phyloP scores from a whole-genome alignment of 2,797 vertebrate genomes.

The Macrochelys suwanniensis region DNA sequence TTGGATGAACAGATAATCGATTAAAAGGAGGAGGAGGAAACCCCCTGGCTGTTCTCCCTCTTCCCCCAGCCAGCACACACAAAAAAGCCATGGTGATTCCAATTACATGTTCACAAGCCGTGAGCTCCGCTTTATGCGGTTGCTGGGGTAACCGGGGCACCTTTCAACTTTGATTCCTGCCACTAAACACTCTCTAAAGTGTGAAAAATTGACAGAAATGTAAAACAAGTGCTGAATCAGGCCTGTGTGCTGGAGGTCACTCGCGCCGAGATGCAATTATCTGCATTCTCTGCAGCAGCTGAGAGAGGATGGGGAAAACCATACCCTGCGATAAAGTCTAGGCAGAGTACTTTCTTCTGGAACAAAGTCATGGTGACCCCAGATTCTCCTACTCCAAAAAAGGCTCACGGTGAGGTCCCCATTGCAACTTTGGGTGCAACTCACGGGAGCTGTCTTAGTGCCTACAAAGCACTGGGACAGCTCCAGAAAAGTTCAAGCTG shows the following conservation, averaged over 20 bases:
- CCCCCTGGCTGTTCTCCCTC: neutral
- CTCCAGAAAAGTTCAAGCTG: neutral
- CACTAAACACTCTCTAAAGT: slow-evolving; percentile 23
- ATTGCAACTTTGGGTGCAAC: neutral
- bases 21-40: neutral
- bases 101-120: slow-evolving; percentile 32
- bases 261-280: slow-evolving; percentile 10
- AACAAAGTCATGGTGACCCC: neutral
- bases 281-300: neutral
- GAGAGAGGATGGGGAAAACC: neutral
- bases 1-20: neutral
- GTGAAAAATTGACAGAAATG: slow-evolving; percentile 26
- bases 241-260: neutral
- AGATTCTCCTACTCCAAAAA: neutral
- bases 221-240: slow-evolving; percentile 44
- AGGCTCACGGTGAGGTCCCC: neutral
- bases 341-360: neutral
- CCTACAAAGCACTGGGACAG: neutral
- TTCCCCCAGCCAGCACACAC: neutral
- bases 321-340: neutral
- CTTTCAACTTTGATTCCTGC: slow-evolving; percentile 46
- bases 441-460: neutral
- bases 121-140: slow-evolving; percentile 22
- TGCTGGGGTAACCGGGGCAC: slow-evolving; percentile 22
- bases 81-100: slow-evolving; percentile 3